Percentiles rank a stretch among this genome's conserved stretches.
Conservation (phyloP, 2,113 vertebrate species). For the Carollia perspicillata region DNA sequence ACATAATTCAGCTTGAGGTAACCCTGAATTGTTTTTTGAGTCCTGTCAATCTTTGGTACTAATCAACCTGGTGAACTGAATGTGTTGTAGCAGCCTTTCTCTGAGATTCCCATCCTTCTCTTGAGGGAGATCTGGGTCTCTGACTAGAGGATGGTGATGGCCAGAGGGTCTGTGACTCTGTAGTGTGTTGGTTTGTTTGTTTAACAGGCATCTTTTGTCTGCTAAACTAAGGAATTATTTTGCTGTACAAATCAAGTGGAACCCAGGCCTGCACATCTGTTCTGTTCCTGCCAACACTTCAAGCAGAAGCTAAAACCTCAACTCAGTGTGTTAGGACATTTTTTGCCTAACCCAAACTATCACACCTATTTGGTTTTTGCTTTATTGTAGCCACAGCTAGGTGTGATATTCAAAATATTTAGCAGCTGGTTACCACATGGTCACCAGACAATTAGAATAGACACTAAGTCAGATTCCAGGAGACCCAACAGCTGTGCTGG, state of each 20-base stretch:
- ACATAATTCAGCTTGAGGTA: slow-evolving; percentile 11
- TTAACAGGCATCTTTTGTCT: slow-evolving; percentile 16
- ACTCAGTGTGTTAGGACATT: slow-evolving; percentile 21
- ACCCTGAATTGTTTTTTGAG: slow-evolving; percentile 21
- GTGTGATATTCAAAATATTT: slow-evolving; percentile 64
- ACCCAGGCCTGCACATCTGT: background rate
- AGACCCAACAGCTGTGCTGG: background rate
- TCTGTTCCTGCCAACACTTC: slow-evolving; percentile 22
- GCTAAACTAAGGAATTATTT: slow-evolving; percentile 47
- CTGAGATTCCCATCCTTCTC: background rate
- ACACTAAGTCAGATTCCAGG: slow-evolving; percentile 2
- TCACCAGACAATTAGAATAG: slow-evolving; percentile 15
- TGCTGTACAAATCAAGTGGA: slow-evolving; percentile 34
- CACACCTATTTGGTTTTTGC: slow-evolving; percentile 42
- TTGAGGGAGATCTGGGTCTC: background rate
- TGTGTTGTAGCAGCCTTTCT: background rate
- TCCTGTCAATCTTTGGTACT: background rate
- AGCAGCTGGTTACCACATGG: slow-evolving; percentile 46
- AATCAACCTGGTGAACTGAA: background rate
- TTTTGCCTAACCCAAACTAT: background rate
- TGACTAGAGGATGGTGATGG: background rate
- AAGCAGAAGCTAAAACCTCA: slow-evolving; percentile 48
- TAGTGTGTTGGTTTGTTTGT: background rate
- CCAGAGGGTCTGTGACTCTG: background rate
- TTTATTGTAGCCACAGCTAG: slow-evolving; percentile 40